Conservation (phyloP, 2,888 invertebrate species). For the Pogonocherus hispidulus region DNA sequence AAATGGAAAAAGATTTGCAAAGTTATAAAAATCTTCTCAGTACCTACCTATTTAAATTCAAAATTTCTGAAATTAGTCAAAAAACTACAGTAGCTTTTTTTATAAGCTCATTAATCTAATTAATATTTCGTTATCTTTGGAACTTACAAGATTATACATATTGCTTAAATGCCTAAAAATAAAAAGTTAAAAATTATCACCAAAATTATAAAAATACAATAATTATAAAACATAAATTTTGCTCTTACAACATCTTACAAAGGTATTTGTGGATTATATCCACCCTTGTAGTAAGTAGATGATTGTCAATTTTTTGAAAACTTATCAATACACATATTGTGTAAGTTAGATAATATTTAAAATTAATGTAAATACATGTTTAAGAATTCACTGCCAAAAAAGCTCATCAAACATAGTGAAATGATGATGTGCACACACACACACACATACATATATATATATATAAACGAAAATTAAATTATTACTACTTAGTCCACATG, state of each 20-base stretch:
- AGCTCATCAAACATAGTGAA: slow-evolving; percentile 45
- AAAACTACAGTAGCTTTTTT: too few species aligned
- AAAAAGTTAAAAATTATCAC: too few species aligned
- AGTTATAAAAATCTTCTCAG: slow-evolving; percentile 45
- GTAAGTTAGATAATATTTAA: slow-evolving; percentile 12
- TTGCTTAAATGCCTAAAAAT: too few species aligned
- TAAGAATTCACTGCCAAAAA: slow-evolving; percentile 52
- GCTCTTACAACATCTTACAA: neutral
- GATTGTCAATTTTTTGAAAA: slow-evolving; percentile 13
- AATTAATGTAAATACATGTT: slow-evolving; percentile 39
- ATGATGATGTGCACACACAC: neutral
- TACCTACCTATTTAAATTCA: neutral
- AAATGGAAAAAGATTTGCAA: slow-evolving; percentile 54
- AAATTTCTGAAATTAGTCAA: too few species aligned
- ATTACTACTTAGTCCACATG: neutral
- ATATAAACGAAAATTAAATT: slow-evolving; percentile 6
- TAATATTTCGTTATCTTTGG: too few species aligned
- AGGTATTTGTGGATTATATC: slow-evolving; percentile 5
- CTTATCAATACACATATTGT: slow-evolving; percentile 7
- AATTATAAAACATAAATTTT: too few species aligned
- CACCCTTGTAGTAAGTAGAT: neutral
- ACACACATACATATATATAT: slow-evolving; percentile 17
- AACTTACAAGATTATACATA: too few species aligned
- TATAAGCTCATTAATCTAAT: too few species aligned
- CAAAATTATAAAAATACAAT: too few species aligned